Conservation (phyloP, 1,140 invertebrate genomes). For the Brachionus manjavacas region DNA sequence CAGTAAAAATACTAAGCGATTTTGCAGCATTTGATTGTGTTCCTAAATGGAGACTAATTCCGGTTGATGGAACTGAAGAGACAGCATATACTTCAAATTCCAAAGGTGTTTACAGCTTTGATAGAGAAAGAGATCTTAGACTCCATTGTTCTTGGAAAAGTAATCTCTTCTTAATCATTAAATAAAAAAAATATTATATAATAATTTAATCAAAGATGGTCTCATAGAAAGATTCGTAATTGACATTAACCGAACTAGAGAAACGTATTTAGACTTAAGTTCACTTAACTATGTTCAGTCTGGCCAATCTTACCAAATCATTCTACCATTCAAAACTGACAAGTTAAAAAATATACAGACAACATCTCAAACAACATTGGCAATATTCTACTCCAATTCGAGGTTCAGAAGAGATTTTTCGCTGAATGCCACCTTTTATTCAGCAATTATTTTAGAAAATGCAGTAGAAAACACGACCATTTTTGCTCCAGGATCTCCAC, state of each 20-base stretch:
- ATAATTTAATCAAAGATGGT: background rate
- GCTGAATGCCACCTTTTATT: background rate
- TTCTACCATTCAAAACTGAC: background rate
- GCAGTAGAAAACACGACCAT: background rate
- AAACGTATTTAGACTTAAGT: background rate
- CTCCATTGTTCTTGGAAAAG: constrained; percentile 4
- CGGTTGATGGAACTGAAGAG: constrained; percentile 27
- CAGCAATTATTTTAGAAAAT: background rate
- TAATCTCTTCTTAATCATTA: background rate
- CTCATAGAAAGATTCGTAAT: background rate
- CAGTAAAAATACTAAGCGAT: background rate
- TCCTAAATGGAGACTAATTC: background rate
- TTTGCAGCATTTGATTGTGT: background rate
- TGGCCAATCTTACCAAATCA: background rate
- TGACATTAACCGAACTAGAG: background rate
- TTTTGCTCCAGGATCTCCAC: background rate
- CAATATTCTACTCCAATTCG: background rate
- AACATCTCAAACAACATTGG: background rate
- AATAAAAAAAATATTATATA: background rate
- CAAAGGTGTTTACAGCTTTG: background rate
- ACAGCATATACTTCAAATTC: background rate
- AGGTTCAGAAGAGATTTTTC: background rate
- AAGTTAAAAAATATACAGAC: background rate
- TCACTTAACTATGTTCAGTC: background rate
- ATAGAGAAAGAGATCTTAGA: constrained; percentile 25